Evolutionary conservation across 2,888 invertebrate genomes (phyloP).

Genomic region (Agrochola lychnidis): DNA sequence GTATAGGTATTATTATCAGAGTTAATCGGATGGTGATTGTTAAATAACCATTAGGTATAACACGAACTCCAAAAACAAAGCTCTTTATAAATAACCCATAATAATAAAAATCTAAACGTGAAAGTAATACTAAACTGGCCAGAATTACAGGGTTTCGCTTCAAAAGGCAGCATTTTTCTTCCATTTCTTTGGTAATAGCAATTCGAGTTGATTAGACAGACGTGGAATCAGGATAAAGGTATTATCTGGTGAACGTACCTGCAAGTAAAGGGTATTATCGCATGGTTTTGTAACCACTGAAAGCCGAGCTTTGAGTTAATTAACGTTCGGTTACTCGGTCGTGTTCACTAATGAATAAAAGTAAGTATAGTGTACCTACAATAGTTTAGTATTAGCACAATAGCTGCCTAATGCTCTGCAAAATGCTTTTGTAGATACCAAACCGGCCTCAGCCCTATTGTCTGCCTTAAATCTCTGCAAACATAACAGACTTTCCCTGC

Average conservation of each 20-base stretch:
- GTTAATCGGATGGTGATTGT: slow-evolving; percentile 35
- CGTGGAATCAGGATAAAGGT: slow-evolving; percentile 66
- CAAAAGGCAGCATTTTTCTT: slow-evolving; percentile 62
- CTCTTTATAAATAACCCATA: slow-evolving; percentile 50
- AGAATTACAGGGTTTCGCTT: slow-evolving; percentile 60
- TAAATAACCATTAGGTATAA: slow-evolving; percentile 37
- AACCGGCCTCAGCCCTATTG: slow-evolving; percentile 34
- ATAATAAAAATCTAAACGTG: slow-evolving; percentile 55
- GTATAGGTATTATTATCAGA: slow-evolving; percentile 30
- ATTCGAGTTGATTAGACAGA: slow-evolving; percentile 70
- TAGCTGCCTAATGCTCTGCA: slow-evolving; percentile 32
- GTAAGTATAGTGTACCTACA: slow-evolving; percentile 56
- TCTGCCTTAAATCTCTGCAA: slow-evolving; percentile 48
- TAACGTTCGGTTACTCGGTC: slow-evolving; percentile 72
- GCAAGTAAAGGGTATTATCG: slow-evolving; percentile 61
- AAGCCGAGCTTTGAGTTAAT: slow-evolving; percentile 76
- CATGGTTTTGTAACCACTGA: slow-evolving; percentile 74
- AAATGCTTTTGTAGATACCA: slow-evolving; percentile 46
- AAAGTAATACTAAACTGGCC: slow-evolving; percentile 51
- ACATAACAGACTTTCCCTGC: slow-evolving; percentile 39
- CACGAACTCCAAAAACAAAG: slow-evolving; percentile 40
- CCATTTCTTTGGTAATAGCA: slow-evolving; percentile 68
- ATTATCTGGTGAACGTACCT: slow-evolving; percentile 59
- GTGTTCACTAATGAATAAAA: slow-evolving; percentile 66
- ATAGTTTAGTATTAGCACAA: slow-evolving; percentile 38